phyloP scores from a whole-genome alignment of 2,113 vertebrate genomes.

The Vanacampus margaritifer region DNA sequence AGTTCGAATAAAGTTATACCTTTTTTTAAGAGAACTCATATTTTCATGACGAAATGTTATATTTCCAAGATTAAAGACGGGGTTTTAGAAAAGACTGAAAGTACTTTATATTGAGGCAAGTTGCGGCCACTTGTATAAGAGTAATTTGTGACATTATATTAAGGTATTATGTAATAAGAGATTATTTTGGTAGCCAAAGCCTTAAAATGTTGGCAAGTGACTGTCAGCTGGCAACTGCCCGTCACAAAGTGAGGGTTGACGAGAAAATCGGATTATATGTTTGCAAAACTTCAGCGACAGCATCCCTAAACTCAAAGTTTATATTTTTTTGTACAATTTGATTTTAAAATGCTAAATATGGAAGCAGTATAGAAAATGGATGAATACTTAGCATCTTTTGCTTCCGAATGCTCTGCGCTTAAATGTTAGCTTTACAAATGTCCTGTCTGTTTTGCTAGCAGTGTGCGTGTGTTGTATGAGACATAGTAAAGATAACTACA shows the following conservation, averaged over 20 bases:
- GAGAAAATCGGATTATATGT: slow-evolving; percentile 6
- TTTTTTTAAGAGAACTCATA: too few relatives aligned
- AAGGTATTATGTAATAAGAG: neutral
- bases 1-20: too few relatives aligned
- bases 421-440: neutral
- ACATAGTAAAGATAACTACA: neutral
- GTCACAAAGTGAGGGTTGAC: neutral
- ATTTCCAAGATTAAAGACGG: too few relatives aligned
- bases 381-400: too few relatives aligned
- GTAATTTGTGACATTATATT: neutral
- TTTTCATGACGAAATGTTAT: too few relatives aligned
- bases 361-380: neutral
- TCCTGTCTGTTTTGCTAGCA: neutral
- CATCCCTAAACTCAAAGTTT: neutral
- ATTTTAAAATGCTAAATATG: too few relatives aligned
- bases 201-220: slow-evolving; percentile 7
- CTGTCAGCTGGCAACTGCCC: neutral
- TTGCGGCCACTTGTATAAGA: neutral
- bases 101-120: neutral
- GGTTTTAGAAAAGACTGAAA: too few relatives aligned
- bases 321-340: too few relatives aligned
- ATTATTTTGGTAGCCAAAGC: slow-evolving; percentile 1
- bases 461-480: neutral
- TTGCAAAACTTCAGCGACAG: neutral
- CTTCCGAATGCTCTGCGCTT: neutral